Base-by-base conservation (phyloP, 2,113 vertebrate species). In the Oryzias curvinotus region DNA sequence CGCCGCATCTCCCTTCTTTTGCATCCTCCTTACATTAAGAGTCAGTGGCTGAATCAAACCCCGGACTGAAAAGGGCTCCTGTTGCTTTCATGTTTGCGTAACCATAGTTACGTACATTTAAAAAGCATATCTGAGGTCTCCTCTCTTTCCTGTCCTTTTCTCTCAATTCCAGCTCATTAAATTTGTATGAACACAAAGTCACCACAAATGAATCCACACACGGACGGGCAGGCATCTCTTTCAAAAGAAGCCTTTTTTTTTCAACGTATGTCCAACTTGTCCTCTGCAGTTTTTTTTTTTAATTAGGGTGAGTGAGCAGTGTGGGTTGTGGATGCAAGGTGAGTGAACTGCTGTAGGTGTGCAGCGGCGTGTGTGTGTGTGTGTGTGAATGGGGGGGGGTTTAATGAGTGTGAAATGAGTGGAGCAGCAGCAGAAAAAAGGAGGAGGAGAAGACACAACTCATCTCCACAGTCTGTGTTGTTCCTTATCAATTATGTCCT, bases 1-100 rank as follows among this genome's bases (percentile, higher is more conserved):
- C 1, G 36, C 36, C 12, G 8, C 36, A 3, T 36, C 36, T 36
- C 36, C 36, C 36, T 36, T 36, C 36, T 36, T 36, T 36, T 13
- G 36, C 36, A 36, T 80, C 65, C 75, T 75, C 76, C 73, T 75
- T 62, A 72, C 71, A 72, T 72, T 76, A 57, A 86, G 75, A 79
- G 85, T 77, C 82, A 76, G 63, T 48, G 42, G 70, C 82, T 81
- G 68, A 89, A 88, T 90, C 73, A 82, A 72, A 85, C 82, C 66
- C 71, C 61, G 78, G 75, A 69, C 76, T 82, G 78, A 85, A 90
- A 89, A 81, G 82, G 77, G 78, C 68, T 49, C 52, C 59, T 55
- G 61, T 66, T 71, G 85, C 90, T 90, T 91, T 91, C 88, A 91
- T 90, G 87, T 92, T 89, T 88, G 85, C 21, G 90, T 90, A 85